A percentile compares a stretch with the other conserved stretches of the same genome.
phyloP scores from a whole-genome alignment of 2,888 invertebrate species.

The Yponomeuta cagnagella region DNA sequence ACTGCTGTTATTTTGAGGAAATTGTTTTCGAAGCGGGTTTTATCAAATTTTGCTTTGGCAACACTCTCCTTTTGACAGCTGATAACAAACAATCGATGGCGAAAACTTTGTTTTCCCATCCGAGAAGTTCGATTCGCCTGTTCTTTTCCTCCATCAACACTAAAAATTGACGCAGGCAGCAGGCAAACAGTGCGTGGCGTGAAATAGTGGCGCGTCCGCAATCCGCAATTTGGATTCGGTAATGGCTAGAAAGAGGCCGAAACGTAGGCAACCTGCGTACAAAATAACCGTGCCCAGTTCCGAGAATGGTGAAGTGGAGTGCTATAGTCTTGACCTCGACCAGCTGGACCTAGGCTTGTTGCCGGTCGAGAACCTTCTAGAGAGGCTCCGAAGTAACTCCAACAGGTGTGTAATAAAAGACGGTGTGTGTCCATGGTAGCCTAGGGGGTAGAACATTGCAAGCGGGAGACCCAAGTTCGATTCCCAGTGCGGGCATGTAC shows the following conservation, averaged over 20 bases:
- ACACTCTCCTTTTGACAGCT: no score
- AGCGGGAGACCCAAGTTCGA: no score
- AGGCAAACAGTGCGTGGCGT: neutral
- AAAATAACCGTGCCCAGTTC: neutral
- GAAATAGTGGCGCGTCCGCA: neutral
- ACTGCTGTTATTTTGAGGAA: no score
- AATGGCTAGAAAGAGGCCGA: neutral
- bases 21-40: no score
- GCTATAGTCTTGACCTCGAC: neutral
- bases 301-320: neutral
- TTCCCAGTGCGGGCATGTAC: no score
- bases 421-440: neutral
- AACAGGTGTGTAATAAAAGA: neutral
- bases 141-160: neutral
- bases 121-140: neutral
- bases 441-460: no score
- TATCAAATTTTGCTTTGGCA: no score
- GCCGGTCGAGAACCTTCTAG: neutral
- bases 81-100: no score
- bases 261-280: neutral
- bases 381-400: neutral
- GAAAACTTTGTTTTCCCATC: no score
- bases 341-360: neutral
- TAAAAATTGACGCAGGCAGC: no score
- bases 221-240: neutral